Percentiles rank a stretch among this genome's conserved stretches.
Conservation (phyloP, 2,113 vertebrate species). For the Nymphicus hollandicus region DNA sequence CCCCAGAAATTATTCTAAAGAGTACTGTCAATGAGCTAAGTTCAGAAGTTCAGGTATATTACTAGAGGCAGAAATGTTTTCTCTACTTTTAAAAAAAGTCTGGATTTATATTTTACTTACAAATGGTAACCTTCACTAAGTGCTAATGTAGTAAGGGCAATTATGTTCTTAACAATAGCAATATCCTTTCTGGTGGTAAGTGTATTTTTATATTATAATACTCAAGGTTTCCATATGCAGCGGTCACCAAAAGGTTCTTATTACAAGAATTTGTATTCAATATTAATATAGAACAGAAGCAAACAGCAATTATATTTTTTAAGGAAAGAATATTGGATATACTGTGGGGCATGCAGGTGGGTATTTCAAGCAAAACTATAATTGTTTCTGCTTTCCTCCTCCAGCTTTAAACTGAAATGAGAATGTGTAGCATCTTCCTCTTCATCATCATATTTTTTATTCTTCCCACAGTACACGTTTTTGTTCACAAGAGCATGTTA, state of each 20-base stretch:
- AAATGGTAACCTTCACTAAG: not conserved
- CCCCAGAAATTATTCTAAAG: not conserved
- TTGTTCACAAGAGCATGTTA: not conserved
- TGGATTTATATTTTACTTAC: not conserved
- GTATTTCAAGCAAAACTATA: not conserved
- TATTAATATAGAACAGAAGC: not conserved
- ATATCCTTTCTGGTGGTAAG: not conserved
- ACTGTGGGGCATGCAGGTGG: not conserved
- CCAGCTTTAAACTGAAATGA: not conserved
- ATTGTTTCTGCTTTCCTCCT: not conserved
- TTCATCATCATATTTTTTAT: not conserved
- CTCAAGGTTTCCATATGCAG: not conserved
- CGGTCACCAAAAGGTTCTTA: not conserved
- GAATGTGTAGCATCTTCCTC: not conserved
- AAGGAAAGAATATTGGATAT: not conserved
- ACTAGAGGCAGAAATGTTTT: not conserved
- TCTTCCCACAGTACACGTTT: not conserved
- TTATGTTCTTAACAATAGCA: not conserved
- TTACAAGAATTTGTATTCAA: not conserved
- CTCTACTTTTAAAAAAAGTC: not conserved
- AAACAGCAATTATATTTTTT: not conserved
- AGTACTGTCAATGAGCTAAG: not conserved
- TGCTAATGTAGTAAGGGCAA: not conserved
- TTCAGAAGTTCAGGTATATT: not conserved
- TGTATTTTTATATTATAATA: not conserved